Evolutionary conservation across 2,113 vertebrate species (phyloP), one percentile per base, ranked within the genome.

Genomic region (Sclerurus mexicanus): DNA sequence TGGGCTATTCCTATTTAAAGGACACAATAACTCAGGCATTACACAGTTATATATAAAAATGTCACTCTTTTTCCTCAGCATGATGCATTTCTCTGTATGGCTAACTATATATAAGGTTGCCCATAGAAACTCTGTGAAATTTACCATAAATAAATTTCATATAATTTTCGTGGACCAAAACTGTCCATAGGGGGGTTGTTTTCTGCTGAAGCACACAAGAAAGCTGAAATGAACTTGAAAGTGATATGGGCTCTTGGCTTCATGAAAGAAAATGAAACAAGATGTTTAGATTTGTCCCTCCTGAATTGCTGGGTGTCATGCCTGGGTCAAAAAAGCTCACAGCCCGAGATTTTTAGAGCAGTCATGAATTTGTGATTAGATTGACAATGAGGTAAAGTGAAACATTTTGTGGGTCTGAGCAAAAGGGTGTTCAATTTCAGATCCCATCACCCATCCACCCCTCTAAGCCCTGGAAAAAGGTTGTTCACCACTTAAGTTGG

Each of bases 141-240:
- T 90, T 78, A 88, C 60, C 16, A 15, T 22, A 73, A 44, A 31
- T 39, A 56, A 75, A 56, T 85, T 94, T 46, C 4, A n/a, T 24
- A 68, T 87, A 42, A 93, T 96, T 96, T 96, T 92, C 81, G 89
- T 47, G 68, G 33, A 55, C 40, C 60, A 75, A 14, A 93, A 89
- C 17, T 55, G 74, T 66, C 67, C 53, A 30, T 27, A 49, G 10
- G 21, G 11, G 27, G 13, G 37, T 33, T 85, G 47, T 96, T 96
- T 96, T 89, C 44, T 94, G 72, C n/a, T 87, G 58, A 85, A 97
- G 80, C 55, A 94, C 27, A 88, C 50, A 88, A 85, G 71, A 87
- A 94, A 93, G 33, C 40, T 80, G 49, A 93, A 97, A 95, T 93
- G 14, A 87, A 92, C 21, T 94, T 85, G 42, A 66, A 84, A 94